phyloP scores from a whole-genome alignment of 1,140 invertebrate genomes.

The Pseudobourletiella spinata region DNA sequence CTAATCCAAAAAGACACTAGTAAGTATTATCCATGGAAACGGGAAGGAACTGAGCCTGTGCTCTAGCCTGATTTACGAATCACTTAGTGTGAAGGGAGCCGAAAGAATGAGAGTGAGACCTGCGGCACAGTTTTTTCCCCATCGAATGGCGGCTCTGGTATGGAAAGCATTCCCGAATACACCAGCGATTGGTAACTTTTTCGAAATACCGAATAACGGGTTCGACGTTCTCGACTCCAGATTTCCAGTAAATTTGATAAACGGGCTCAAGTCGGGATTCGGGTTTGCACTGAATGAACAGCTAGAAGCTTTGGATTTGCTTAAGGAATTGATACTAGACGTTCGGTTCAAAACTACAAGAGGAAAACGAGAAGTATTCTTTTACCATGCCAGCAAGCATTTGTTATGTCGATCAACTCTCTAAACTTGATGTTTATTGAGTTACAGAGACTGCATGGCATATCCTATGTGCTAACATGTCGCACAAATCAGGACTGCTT shows the following conservation, averaged over 20 bases:
- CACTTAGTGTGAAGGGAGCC: conserved; percentile 1
- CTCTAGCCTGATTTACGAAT: conserved; percentile 7
- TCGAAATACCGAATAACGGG: conserved; percentile 23
- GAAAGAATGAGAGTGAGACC: conserved; percentile 15
- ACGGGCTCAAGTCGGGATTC: conserved; percentile 16
- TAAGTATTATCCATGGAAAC: conserved; percentile 3
- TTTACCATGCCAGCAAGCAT: conserved; percentile 29
- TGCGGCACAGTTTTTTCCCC: conserved; percentile 14
- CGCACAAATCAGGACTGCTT: conserved; percentile 28
- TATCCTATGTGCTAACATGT: conserved; percentile 19
- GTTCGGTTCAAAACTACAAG: not conserved
- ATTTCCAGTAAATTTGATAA: not conserved
- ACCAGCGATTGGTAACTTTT: conserved; percentile 13
- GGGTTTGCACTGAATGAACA: conserved; percentile 15
- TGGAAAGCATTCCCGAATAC: conserved; percentile 1
- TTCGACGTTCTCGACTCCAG: conserved; percentile 28
- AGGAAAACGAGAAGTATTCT: not conserved
- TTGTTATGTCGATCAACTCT: conserved; percentile 23
- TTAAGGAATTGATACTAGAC: conserved; percentile 1
- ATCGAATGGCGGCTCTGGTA: not conserved
- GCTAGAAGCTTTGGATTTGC: conserved; percentile 12
- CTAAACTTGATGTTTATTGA: conserved; percentile 14
- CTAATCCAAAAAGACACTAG: not conserved
- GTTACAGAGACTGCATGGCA: not conserved
- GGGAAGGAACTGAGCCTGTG: conserved; percentile 13